Evolutionary conservation across 2,113 vertebrate genomes (phyloP).

Genomic region (Fulica atra): DNA sequence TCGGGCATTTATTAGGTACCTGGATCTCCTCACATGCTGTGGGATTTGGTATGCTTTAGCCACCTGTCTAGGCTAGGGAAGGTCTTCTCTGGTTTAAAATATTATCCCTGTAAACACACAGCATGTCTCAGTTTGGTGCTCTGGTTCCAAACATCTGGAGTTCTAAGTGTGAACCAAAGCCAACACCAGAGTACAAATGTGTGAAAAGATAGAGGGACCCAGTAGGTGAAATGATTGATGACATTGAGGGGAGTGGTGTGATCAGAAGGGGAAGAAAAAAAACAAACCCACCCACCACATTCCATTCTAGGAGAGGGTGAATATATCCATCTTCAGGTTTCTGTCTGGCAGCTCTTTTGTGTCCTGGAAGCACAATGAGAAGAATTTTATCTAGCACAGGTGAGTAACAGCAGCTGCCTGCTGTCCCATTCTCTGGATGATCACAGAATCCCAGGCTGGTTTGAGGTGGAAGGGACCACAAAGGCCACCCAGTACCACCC

Average conservation of each 20-base stretch:
- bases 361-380: background rate
- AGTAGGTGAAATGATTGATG: background rate
- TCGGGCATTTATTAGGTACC: background rate
- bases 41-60: background rate
- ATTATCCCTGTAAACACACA: background rate
- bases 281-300: fast-evolving
- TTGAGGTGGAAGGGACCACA: too few species aligned
- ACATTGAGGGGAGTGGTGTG: background rate
- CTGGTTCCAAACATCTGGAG: background rate
- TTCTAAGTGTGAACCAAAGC: background rate
- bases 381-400: background rate
- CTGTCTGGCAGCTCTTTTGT: background rate
- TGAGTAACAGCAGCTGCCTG: background rate
- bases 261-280: background rate
- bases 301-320: background rate
- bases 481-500: too few species aligned
- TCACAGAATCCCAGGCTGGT: too few species aligned
- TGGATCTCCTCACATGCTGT: background rate
- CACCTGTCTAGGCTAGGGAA: background rate
- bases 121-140: background rate
- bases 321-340: background rate
- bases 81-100: background rate
- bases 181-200: background rate
- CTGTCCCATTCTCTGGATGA: background rate
- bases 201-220: background rate